Evolutionary conservation across 2,113 vertebrate species (phyloP).

Genomic region (Fukomys damarensis): DNA sequence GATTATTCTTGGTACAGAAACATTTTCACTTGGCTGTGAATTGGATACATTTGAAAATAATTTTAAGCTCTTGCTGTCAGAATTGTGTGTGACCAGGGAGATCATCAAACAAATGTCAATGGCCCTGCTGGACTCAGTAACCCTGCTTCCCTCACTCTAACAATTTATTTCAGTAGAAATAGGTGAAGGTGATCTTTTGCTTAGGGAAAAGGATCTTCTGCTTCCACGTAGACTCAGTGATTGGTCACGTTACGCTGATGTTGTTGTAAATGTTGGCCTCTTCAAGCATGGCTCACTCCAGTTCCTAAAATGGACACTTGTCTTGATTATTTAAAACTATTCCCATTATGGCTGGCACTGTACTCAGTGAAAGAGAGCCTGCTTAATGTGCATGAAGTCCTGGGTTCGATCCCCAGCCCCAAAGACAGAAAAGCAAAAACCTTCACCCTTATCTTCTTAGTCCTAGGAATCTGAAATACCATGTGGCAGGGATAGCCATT

Average conservation of each 20-base stretch:
- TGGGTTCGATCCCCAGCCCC: neutral
- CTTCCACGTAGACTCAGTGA: no score
- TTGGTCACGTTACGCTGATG: neutral
- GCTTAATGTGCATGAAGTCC: neutral
- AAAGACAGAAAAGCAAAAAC: neutral
- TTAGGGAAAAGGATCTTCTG: neutral
- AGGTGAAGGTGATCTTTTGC: neutral
- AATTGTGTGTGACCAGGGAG: conserved; percentile 19
- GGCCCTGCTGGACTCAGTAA: neutral
- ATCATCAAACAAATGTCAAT: conserved; percentile 34
- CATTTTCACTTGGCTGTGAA: conserved; percentile 69
- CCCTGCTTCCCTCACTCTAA: neutral
- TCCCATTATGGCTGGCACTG: no score
- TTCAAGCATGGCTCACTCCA: neutral
- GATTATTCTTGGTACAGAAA: conserved; percentile 72
- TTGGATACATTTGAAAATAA: conserved; percentile 64
- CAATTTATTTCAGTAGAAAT: neutral
- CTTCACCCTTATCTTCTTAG: neutral
- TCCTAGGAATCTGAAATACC: neutral
- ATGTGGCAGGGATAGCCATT: neutral
- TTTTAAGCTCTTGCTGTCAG: conserved; percentile 37
- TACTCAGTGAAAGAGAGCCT: neutral
- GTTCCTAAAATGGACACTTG: neutral
- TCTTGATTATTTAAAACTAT: neutral
- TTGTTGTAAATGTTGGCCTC: neutral